Evolutionary conservation across 2,797 vertebrate genomes (phyloP).

Genomic region (Lophius americanus): DNA sequence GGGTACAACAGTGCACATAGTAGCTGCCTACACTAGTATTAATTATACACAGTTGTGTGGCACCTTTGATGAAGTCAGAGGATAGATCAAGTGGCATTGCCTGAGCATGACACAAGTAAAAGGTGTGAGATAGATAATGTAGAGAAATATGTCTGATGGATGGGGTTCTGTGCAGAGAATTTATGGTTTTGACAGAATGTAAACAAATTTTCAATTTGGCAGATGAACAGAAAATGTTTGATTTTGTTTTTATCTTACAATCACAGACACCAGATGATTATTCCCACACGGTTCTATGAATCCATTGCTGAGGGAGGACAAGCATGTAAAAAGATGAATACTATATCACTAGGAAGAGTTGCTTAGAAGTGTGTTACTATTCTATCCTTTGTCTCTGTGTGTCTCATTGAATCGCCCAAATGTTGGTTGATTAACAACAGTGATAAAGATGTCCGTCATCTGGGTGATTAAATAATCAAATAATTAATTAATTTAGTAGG

Average conservation of each 20-base stretch:
- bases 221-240: neutral
- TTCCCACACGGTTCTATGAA: neutral
- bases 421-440: slow-evolving; percentile 85
- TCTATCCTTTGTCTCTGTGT: slow-evolving; percentile 52
- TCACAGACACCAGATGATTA: neutral
- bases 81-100: slow-evolving; percentile 53
- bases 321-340: slow-evolving; percentile 11
- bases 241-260: neutral
- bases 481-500: slow-evolving; percentile 83
- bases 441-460: slow-evolving; percentile 85
- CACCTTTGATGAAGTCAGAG: slow-evolving; percentile 33
- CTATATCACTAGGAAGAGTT: slow-evolving; percentile 20
- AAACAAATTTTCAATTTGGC: neutral
- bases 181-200: too few relatives aligned
- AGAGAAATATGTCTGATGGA: neutral
- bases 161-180: too few relatives aligned
- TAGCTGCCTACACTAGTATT: neutral
- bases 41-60: slow-evolving; percentile 25
- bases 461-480: slow-evolving; percentile 88
- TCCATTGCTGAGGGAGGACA: neutral
- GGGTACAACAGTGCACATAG: neutral
- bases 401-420: slow-evolving; percentile 77
- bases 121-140: slow-evolving; percentile 13
- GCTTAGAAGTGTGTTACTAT: slow-evolving; percentile 40
- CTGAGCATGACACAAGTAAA: slow-evolving; percentile 16